Evolutionary conservation across 2,113 vertebrate genomes (phyloP).

Genomic region (Gallinago undulata): DNA sequence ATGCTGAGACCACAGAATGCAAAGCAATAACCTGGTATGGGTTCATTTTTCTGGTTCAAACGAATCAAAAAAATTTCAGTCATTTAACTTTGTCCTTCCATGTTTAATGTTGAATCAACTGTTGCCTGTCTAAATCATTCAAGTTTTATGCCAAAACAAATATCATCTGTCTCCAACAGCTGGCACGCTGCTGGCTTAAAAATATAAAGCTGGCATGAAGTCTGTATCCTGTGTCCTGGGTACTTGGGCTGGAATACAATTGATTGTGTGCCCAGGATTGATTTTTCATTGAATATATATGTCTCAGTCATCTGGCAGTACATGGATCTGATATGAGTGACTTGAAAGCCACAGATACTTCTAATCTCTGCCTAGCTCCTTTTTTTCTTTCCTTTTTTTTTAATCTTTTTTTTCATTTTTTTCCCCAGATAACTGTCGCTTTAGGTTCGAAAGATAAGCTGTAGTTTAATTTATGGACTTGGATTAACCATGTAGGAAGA

Average conservation of each 20-base stretch:
- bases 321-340: not conserved
- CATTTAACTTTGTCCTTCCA: not conserved
- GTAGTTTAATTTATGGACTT: not conserved
- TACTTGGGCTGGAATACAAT: not conserved
- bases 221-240: not conserved
- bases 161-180: not conserved
- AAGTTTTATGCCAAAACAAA: conserved; percentile 1
- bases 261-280: not conserved
- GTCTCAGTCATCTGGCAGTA: not conserved
- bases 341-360: not conserved
- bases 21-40: not conserved
- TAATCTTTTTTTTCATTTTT: not conserved
- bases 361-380: not conserved
- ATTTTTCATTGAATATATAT: not conserved
- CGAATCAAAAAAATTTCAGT: not conserved
- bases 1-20: not conserved
- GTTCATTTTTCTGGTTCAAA: conserved; percentile 13
- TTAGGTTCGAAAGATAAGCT: not conserved
- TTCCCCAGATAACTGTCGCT: not conserved
- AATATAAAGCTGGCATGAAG: not conserved
- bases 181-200: conserved; percentile 11
- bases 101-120: not conserved
- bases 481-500: not conserved
- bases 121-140: not conserved
- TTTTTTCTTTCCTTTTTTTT: not conserved